phyloP scores from a whole-genome alignment of 2,113 vertebrate species.

The Cinclus mexicanus region DNA sequence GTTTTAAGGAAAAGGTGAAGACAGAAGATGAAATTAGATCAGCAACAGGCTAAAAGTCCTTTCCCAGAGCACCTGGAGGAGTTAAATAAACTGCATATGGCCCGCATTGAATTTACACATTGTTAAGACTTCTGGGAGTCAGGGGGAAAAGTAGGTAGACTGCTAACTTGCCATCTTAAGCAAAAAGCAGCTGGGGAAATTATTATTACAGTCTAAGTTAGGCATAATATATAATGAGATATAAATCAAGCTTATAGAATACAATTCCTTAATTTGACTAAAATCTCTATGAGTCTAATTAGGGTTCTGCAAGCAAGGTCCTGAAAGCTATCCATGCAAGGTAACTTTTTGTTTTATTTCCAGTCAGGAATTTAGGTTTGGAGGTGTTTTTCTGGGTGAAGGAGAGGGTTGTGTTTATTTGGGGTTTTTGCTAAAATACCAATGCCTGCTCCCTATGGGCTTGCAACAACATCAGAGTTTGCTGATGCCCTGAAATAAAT shows the following conservation, averaged over 20 bases:
- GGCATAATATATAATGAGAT: background rate
- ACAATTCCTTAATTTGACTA: background rate
- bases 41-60: conserved; percentile 43
- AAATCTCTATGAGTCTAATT: background rate
- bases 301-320: background rate
- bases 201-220: background rate
- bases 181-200: conserved; percentile 16
- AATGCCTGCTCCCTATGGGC: background rate
- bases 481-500: conserved; percentile 36
- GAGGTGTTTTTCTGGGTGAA: background rate
- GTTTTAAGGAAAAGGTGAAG: conserved; percentile 66
- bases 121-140: conserved; percentile 53
- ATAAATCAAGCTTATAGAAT: background rate
- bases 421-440: background rate
- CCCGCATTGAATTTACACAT: conserved; percentile 47
- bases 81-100: conserved; percentile 62
- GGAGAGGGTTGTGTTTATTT: background rate
- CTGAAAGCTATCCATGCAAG: background rate
- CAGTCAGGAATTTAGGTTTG: background rate
- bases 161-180: conserved; percentile 47
- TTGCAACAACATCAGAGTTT: conserved; percentile 29
- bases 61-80: conserved; percentile 65
- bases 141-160: conserved; percentile 23
- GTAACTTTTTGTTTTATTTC: background rate
- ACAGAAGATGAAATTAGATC: conserved; percentile 66